Base-by-base conservation (phyloP, 2,797 vertebrate species). In the Siniperca scherzeri region DNA sequence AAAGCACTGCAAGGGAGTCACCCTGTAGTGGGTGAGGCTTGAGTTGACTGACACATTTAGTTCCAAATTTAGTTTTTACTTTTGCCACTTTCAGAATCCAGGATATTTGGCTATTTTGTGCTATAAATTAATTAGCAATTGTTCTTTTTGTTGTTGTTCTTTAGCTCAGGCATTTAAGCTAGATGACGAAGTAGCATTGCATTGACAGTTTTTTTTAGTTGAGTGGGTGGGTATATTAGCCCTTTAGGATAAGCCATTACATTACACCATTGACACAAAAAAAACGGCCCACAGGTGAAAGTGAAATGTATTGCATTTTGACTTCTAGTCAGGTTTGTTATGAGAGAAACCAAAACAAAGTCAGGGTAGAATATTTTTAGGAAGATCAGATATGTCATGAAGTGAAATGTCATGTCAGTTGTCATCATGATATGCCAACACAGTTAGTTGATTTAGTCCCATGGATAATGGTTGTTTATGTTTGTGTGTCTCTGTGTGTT, bases 391-490 rank as follows among this genome's bases (percentile, higher is more conserved):
- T 66, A 48, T 62, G 25, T 62, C 10, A 27, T 9, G 16, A 69
- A 38, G 67, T 69, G 53, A 90, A 81, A 78, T 70, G 69, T 77
- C 66, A 57, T 33, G 53, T 46, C 16, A 38, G 65, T 70, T 78
- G 42, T 80, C 38, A 42, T 75, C 25, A 27, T 57, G 61, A 70
- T 53, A 70, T 62, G 55, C 42, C 22, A 44, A 22, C 44, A 36
- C 44, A 61, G 30, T 77, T 21, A 44, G 78, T 52, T 59, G 64
- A 78, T 33, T 59, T n/a, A 10, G 71, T 86, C 73, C 57, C 36
- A 19, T 13, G 69, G 79, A 27, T 78, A 68, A 62, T 70, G 6
- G 19, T 61, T 89, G 73, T 84, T 85, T 81, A 12, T 73, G 64
- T 78, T 52, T 68, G 65, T 74, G 46, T 62, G 25, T 69, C 5